Conservation (phyloP, 1,140 invertebrate genomes). For the Lordiphosa mommai region DNA sequence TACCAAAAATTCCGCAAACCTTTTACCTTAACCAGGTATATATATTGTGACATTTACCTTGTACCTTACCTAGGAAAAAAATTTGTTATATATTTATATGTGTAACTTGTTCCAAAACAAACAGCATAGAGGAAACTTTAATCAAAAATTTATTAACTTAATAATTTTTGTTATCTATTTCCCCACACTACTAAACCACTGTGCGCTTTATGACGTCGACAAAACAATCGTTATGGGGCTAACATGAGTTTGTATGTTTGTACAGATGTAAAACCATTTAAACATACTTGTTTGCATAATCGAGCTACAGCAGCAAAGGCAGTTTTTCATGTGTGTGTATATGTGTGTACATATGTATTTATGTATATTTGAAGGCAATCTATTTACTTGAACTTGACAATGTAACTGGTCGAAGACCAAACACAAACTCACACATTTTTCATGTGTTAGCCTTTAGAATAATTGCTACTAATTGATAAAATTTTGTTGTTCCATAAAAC, state of each 20-base stretch:
- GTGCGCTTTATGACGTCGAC: slow-evolving; percentile 3
- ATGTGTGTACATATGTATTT: slow-evolving; percentile 2
- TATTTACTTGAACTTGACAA: slow-evolving; percentile 72
- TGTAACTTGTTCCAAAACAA: no score
- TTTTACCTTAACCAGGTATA: no score
- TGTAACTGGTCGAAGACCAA: slow-evolving; percentile 40
- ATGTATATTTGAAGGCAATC: slow-evolving; percentile 30
- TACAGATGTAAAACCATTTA: slow-evolving; percentile 11
- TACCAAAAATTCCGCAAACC: no score
- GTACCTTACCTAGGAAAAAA: no score
- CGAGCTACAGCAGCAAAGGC: slow-evolving; percentile 2
- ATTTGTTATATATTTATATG: no score
- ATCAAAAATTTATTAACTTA: no score
- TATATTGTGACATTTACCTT: no score
- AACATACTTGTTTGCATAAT: slow-evolving; percentile 45
- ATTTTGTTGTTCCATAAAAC: not conserved
- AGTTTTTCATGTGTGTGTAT: not conserved
- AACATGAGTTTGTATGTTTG: slow-evolving; percentile 7
- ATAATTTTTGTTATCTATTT: no score
- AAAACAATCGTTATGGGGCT: slow-evolving; percentile 9
- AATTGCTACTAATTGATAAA: slow-evolving; percentile 20
- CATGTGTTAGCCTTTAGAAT: slow-evolving; percentile 27
- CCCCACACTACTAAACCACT: slow-evolving; percentile 3
- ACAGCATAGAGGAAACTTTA: no score
- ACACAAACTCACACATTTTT: not conserved